Evolutionary conservation across 2,888 invertebrate genomes (phyloP), one percentile per base, ranked within the genome.

Genomic region (Cheilosia soror): DNA sequence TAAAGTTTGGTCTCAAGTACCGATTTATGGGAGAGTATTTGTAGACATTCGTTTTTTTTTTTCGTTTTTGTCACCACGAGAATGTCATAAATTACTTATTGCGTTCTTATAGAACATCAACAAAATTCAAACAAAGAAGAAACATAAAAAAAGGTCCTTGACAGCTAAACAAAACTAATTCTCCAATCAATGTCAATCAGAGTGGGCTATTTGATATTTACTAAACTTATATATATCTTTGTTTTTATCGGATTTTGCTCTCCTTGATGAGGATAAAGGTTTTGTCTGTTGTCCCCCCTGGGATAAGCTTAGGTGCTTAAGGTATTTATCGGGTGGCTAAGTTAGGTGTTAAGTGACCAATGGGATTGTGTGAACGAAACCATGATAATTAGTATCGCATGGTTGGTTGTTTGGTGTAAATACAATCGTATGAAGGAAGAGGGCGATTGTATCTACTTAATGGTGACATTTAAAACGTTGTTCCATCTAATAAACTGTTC

Each of bases 181-280:
- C 55, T 83, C 78, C 79, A 84, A 84, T 84, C 84, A 84, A 79
- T 79, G 84, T 84, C 84, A 84, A 84, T 84, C 84, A 84, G 79
- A 75, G 69, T 47, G 75, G 84, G 79, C 79, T 65, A 79, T 84
- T 20, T 79, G 84, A 84, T 79, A 84, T 84, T 84, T 75, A 58
- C 37, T 37, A 11, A 3, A 9, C 69, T 75, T n/a, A n/a, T n/a
- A n/a, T 79, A 75, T 75, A 79, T 69, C 79, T 42, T 73, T 33
- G 73, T 79, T 83, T 79, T 57, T 75, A 71, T 78, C 51, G 60
- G 68, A 60, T 77, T 60, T 72, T 44, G 55, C 51, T n/a, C 40
- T 31, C 51, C 55, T 15, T 42, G 42, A 57, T 75, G 47, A 37
- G 55, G 65, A 58, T 47, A 77, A 15, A 33, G 15, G 2, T 20